phyloP scores from a whole-genome alignment of 2,888 invertebrate species.

The Alloplasta piceator region DNA sequence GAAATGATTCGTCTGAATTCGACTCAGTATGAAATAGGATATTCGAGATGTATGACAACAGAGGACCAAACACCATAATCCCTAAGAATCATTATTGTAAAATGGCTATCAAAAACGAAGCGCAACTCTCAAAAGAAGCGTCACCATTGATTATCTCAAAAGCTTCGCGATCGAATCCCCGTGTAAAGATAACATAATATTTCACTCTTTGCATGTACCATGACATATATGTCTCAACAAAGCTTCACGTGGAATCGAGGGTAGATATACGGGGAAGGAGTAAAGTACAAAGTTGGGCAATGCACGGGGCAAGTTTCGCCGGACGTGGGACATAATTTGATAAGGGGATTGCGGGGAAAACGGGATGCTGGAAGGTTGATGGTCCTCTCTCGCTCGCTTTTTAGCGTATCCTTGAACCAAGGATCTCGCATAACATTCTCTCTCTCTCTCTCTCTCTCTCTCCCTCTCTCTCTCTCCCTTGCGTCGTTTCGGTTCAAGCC shows the following conservation, averaged over 20 bases:
- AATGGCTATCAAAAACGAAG: too few relatives aligned
- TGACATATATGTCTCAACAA: background rate
- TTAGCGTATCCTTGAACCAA: conserved; percentile 24
- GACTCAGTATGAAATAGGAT: too few relatives aligned
- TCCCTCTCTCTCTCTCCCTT: background rate
- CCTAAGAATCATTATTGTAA: too few relatives aligned
- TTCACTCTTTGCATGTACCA: too few relatives aligned
- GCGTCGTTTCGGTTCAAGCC: conserved; percentile 56
- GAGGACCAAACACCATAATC: too few relatives aligned
- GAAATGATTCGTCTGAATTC: too few relatives aligned
- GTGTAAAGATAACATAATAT: too few relatives aligned
- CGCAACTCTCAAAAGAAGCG: too few relatives aligned
- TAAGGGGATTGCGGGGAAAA: conserved; percentile 34
- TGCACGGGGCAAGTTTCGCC: conserved; percentile 47
- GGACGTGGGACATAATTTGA: conserved; percentile 57
- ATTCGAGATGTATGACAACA: too few relatives aligned
- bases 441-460: background rate
- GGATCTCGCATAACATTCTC: conserved; percentile 54
- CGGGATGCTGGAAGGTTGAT: conserved; percentile 36
- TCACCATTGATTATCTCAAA: too few relatives aligned
- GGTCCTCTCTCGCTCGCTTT: conserved; percentile 7
- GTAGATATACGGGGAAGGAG: conserved; percentile 1
- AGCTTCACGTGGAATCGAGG: conserved; percentile 22
- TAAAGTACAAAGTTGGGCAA: conserved; percentile 57
- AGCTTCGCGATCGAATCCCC: too few relatives aligned